Evolutionary conservation across 64 coral and sea anemone genomes (phyloP), one percentile per base, ranked within the genome.

Genomic region (Pocillopora verrucosa): DNA sequence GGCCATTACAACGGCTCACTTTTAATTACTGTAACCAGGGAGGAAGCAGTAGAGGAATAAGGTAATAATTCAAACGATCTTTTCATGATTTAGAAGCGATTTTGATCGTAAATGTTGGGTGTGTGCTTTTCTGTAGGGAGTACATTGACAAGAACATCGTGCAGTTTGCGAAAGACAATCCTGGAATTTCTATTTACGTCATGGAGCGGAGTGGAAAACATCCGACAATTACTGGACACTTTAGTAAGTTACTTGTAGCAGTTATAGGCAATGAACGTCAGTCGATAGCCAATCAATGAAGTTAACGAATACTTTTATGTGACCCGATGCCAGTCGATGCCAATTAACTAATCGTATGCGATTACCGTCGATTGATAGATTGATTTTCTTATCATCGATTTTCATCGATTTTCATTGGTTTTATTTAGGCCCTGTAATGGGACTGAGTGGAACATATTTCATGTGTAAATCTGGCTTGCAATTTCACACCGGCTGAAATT

Each of bases 201-300:
- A 87, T 87, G 80, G 93, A 95, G 91, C 73, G 93, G 60, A 95
- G 92, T 65, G 93, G 90, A 60, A 92, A 92, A n/a, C 93, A 98
- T 80, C 96, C 96, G n/a, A 95, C 90, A 77, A 98, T 98, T 37
- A 90, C 95, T 16, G 96, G 93, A 69, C 95, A 98, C 79, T 98
- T 93, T 92, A 85, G 96, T 98, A 95, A 98, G 96, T 98, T 58
- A 41, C 70, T 17, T 68, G 5, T 70, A 24, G 65, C 20, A 10
- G 22, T 22, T 22, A 69, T 69, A n/a, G 20, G 65, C 24, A 69
- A 9, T 3, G 17, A n/a, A 22, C 24, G 10, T n/a, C 24, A 24
- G 9, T 69, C 41, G 41, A 51, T 51, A 51, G 20, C 2, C 20
- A 69, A 69, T 25, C 65, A 20, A 51, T 51, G 41, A 69, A n/a